Evolutionary conservation across 2,113 vertebrate species (phyloP).

Genomic region (Burhinus bistriatus): DNA sequence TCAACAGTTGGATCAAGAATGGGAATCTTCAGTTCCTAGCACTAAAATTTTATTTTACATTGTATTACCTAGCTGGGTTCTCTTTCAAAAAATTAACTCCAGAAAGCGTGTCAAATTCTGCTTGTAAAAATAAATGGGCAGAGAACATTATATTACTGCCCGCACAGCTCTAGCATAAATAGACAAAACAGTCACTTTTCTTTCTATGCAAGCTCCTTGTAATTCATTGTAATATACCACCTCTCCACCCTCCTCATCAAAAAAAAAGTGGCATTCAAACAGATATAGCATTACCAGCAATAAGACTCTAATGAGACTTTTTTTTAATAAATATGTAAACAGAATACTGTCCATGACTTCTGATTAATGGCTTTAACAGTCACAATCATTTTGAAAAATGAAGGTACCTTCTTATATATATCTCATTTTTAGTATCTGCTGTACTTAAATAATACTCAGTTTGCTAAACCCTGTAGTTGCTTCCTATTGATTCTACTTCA

Average conservation of each 20-base stretch:
- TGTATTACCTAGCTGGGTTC: not conserved
- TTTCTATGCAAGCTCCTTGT: conserved; percentile 13
- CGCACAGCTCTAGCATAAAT: not conserved
- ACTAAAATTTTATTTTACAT: conserved; percentile 2
- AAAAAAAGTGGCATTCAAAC: not conserved
- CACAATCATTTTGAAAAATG: not conserved
- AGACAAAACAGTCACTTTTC: not conserved
- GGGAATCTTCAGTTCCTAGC: not conserved
- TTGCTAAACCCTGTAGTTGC: conserved; percentile 7
- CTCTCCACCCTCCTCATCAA: not conserved
- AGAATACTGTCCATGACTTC: not conserved
- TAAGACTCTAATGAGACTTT: not conserved
- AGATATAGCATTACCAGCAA: not conserved
- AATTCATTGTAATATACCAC: not conserved
- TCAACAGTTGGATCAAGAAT: not conserved
- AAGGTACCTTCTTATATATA: not conserved
- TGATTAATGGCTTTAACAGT: not conserved
- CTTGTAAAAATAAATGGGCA: conserved; percentile 19
- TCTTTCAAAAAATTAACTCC: not conserved
- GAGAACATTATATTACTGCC: not conserved
- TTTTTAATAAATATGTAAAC: not conserved
- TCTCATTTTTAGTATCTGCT: not conserved
- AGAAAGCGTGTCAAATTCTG: not conserved
- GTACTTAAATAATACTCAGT: conserved; percentile 5
- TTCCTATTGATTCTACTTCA: conserved; percentile 19